phyloP scores from a whole-genome alignment of 1,140 invertebrate species.

The Thaumatotibia leucotreta region DNA sequence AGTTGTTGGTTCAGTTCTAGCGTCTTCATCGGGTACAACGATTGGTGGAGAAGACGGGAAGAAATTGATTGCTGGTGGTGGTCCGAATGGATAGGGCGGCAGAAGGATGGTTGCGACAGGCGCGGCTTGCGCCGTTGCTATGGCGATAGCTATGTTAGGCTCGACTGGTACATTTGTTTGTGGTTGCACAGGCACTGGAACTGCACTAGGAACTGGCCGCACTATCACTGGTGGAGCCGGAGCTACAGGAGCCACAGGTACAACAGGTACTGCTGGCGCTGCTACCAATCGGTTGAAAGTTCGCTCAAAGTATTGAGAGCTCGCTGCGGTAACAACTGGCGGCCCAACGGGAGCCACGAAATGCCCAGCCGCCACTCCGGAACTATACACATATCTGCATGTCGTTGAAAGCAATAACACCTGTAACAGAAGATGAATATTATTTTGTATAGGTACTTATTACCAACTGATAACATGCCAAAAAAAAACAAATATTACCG shows the following conservation, averaged over 20 bases:
- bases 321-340: slow-evolving; percentile 79
- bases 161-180: slow-evolving; percentile 30
- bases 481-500: slow-evolving; percentile 34
- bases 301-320: slow-evolving; percentile 80
- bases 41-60: slow-evolving; percentile 38
- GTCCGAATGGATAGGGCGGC: slow-evolving; percentile 62
- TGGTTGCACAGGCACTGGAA: slow-evolving; percentile 30
- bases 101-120: slow-evolving; percentile 61
- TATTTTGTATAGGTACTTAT: background rate
- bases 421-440: slow-evolving; percentile 34
- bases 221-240: slow-evolving; percentile 23
- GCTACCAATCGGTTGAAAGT: slow-evolving; percentile 78
- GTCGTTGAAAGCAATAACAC: slow-evolving; percentile 39
- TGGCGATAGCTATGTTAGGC: slow-evolving; percentile 61
- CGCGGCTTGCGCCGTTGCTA: slow-evolving; percentile 62
- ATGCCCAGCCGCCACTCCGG: slow-evolving; percentile 27
- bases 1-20: slow-evolving; percentile 37
- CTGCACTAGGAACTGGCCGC: slow-evolving; percentile 22
- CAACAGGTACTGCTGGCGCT: slow-evolving; percentile 27
- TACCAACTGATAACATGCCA: no score
- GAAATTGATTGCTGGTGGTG: slow-evolving; percentile 49
- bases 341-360: slow-evolving; percentile 52
- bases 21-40: slow-evolving; percentile 40
- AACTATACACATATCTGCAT: slow-evolving; percentile 39
- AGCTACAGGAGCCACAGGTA: slow-evolving; percentile 27